Conservation (phyloP, 2,797 vertebrate genomes). For the Myotis findleyi region DNA sequence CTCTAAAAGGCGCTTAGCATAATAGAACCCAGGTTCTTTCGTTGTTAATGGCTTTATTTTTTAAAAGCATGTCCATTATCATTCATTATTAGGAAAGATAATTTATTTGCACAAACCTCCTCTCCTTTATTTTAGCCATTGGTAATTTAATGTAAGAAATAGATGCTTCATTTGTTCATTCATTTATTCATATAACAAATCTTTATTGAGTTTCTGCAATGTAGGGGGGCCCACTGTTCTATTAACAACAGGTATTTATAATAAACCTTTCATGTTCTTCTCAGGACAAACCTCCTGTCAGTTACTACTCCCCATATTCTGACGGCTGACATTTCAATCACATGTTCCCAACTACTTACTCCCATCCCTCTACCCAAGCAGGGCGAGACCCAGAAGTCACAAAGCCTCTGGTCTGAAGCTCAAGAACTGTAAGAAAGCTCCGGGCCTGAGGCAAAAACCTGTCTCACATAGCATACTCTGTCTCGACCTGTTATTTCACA, state of each 20-base stretch:
- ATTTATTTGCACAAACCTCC: background rate
- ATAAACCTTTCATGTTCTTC: background rate
- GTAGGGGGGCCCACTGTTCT: background rate
- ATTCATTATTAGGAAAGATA: background rate
- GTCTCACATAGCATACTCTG: background rate
- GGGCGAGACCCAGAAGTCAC: background rate
- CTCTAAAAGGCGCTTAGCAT: too few species aligned
- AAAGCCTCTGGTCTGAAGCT: slow-evolving; percentile 2
- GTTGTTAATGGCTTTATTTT: background rate
- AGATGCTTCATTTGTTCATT: background rate
- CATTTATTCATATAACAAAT: background rate
- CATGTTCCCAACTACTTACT: background rate
- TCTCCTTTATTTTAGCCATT: background rate
- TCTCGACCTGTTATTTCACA: background rate
- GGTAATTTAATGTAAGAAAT: background rate
- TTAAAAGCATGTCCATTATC: background rate
- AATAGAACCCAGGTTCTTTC: too few species aligned
- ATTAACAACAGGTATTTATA: background rate
- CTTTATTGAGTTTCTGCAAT: background rate
- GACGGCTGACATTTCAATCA: background rate
- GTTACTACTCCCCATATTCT: background rate
- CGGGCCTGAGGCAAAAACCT: slow-evolving; percentile 51
- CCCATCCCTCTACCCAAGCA: background rate
- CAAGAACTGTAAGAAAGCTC: slow-evolving; percentile 31
- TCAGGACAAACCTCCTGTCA: background rate